These are phyloP conservation scores for Ectemnius cavifrons DNA, from an alignment of 2,888 invertebrate species.

Conservation along the genomic window DNA sequence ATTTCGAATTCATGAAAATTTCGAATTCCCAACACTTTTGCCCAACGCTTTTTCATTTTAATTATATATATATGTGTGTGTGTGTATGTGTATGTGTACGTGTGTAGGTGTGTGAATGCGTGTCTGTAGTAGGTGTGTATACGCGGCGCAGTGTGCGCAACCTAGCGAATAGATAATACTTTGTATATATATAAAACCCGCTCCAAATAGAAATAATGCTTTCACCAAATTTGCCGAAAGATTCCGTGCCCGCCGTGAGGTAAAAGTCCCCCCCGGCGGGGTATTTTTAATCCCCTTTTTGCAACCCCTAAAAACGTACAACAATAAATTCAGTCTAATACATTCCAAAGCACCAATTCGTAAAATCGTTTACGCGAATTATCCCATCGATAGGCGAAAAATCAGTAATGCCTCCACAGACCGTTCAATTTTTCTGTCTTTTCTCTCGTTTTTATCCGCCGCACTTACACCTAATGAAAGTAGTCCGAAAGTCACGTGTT, in stretches of 20 bases:
- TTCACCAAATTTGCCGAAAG: slow-evolving; percentile 55
- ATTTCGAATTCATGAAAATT: too few relatives aligned
- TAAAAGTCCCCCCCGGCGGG: slow-evolving; percentile 44
- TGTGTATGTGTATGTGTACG: slow-evolving; percentile 32
- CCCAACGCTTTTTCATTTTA: too few relatives aligned
- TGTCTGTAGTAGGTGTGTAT: slow-evolving; percentile 17
- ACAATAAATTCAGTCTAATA: slow-evolving; percentile 77
- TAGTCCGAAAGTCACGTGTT: background rate
- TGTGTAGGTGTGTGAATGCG: slow-evolving; percentile 35
- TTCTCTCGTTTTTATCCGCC: slow-evolving; percentile 27
- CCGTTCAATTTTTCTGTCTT: background rate
- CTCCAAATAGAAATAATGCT: slow-evolving; percentile 66
- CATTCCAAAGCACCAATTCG: slow-evolving; percentile 76
- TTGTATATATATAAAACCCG: slow-evolving; percentile 62
- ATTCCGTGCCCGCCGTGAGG: slow-evolving; percentile 39
- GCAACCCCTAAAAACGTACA: slow-evolving; percentile 67
- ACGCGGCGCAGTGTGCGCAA: slow-evolving; percentile 33
- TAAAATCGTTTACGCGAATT: slow-evolving; percentile 45
- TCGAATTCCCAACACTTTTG: too few relatives aligned
- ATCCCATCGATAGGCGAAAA: slow-evolving; percentile 3
- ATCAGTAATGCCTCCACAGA: slow-evolving; percentile 14
- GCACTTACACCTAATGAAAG: background rate
- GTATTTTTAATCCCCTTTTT: slow-evolving; percentile 28
- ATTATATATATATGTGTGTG: slow-evolving; percentile 27
- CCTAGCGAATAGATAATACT: slow-evolving; percentile 61